These are phyloP conservation scores for Gopherus evgoodei DNA, from an alignment of 2,113 vertebrate species.

Conservation along the genomic window DNA sequence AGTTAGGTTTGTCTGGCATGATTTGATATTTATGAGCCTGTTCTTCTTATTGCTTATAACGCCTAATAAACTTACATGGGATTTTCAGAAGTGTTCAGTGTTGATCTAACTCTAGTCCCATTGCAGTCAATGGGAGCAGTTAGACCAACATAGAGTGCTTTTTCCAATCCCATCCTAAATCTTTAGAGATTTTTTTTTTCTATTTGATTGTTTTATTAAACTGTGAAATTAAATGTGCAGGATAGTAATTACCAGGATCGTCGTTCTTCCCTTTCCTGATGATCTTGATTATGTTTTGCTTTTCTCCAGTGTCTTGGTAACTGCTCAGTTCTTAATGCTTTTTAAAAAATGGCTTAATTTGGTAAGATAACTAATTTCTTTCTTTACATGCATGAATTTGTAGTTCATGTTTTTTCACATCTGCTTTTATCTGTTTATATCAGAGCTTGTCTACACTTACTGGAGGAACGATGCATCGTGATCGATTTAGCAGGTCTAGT, in stretches of 20 bases:
- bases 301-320: constrained; percentile 1
- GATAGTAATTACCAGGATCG: constrained; percentile 43
- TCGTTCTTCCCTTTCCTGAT: background rate
- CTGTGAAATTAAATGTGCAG: constrained; percentile 67
- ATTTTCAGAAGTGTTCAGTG: constrained; percentile 52
- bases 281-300: background rate
- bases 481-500: no score
- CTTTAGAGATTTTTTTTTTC: constrained; percentile 35
- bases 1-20: background rate
- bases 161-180: constrained; percentile 44
- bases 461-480: no score
- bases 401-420: background rate
- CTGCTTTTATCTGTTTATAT: background rate
- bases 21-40: constrained; percentile 28
- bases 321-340: background rate
- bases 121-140: constrained; percentile 38
- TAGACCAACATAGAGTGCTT: background rate
- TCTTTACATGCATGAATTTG: background rate
- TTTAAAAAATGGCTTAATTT: background rate
- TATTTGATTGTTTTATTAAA: constrained; percentile 35
- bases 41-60: background rate
- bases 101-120: constrained; percentile 39
- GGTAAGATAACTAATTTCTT: constrained; percentile 8
- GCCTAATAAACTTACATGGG: constrained; percentile 45
- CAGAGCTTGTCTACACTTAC: background rate